These are phyloP conservation scores for Lateolabrax maculatus DNA, from an alignment of 2,797 vertebrate species.

Conservation along the genomic window DNA sequence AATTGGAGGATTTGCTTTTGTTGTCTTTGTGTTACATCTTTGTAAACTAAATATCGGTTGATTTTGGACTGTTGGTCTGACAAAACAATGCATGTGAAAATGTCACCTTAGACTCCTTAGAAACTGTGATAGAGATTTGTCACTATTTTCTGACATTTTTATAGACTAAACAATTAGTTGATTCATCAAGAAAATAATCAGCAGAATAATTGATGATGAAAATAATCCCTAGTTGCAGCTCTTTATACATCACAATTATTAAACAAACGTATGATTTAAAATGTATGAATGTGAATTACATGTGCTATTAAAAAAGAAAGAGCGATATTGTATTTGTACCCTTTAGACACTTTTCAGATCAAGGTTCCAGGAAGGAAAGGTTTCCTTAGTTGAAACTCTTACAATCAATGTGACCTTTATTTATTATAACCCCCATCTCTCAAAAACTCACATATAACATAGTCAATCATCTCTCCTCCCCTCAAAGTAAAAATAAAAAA, in stretches of 20 bases:
- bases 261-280: conserved; percentile 1
- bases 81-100: conserved; percentile 9
- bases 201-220: background rate
- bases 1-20: background rate
- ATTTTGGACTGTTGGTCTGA: background rate
- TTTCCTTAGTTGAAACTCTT: conserved; percentile 79
- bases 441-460: conserved; percentile 87
- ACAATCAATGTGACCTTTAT: conserved; percentile 87
- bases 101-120: background rate
- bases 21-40: background rate
- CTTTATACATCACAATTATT: conserved; percentile 8
- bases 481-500: conserved; percentile 88
- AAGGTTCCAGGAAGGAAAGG: conserved; percentile 76
- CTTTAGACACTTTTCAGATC: conserved; percentile 74
- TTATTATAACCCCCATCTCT: conserved; percentile 86
- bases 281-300: conserved; percentile 28
- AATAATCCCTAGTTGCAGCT: background rate
- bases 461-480: conserved; percentile 86
- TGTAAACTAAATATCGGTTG: background rate
- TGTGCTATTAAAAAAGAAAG: conserved; percentile 30
- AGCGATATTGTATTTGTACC: conserved; percentile 55
- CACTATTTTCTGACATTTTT: background rate
- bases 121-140: background rate
- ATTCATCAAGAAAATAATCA: conserved; percentile 16
- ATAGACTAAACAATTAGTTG: background rate